Percentiles rank a stretch among this genome's conserved stretches.
phyloP scores from a whole-genome alignment of 1,140 invertebrate species.

The Limonius californicus region DNA sequence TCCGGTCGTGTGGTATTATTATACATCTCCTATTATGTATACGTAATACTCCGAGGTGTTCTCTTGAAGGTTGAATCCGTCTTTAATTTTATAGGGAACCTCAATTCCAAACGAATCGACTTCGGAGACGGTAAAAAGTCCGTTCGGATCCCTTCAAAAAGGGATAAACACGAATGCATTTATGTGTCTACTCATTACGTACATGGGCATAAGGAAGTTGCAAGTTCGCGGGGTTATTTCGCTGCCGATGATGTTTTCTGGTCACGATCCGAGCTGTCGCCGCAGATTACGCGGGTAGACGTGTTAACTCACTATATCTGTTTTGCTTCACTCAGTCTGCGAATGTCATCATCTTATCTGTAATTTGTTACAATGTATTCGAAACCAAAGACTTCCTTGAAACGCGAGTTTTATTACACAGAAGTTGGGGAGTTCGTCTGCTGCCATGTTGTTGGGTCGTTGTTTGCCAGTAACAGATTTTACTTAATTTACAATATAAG shows the following conservation, averaged over 20 bases:
- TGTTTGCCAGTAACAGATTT: neutral
- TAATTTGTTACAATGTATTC: neutral
- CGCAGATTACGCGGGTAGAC: constrained; percentile 41
- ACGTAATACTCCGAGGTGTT: too few species aligned
- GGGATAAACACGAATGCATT: neutral
- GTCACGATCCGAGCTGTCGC: constrained; percentile 44
- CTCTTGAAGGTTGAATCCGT: too few species aligned
- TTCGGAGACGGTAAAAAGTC: too few species aligned
- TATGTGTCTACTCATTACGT: neutral
- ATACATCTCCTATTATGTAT: constrained; percentile 7
- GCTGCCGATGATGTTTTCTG: constrained; percentile 37
- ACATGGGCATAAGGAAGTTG: constrained; percentile 1
- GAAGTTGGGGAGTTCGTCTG: neutral
- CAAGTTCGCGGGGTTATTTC: constrained; percentile 25
- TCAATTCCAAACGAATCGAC: too few species aligned
- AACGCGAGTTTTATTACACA: neutral
- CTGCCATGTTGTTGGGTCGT: neutral
- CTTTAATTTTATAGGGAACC: too few species aligned
- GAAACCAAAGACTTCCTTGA: neutral
- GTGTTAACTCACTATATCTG: constrained; percentile 40
- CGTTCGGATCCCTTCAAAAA: too few species aligned
- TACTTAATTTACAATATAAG: too few species aligned
- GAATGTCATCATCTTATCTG: constrained; percentile 11
- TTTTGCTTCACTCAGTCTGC: constrained; percentile 29
- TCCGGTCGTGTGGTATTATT: constrained; percentile 5